Conservation (phyloP, 2,888 invertebrate genomes). For the Embidobia sp. region DNA sequence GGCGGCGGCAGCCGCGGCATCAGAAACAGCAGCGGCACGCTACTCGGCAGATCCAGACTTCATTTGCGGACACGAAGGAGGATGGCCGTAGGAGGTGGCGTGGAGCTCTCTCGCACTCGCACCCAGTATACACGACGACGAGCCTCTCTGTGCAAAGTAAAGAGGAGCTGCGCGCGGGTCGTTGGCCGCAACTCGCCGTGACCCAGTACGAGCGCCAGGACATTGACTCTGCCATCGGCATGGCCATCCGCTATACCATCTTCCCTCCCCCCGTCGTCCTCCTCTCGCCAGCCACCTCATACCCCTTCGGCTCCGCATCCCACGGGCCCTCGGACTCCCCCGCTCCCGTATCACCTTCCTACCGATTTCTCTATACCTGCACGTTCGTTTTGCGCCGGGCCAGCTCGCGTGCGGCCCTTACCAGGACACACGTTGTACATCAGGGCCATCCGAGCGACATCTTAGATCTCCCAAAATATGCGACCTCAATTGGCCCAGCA, state of each 20-base stretch:
- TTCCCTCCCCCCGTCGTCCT: slow-evolving; percentile 69
- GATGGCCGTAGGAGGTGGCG: slow-evolving; percentile 62
- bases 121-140: slow-evolving; percentile 63
- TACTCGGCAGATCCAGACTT: slow-evolving; percentile 61
- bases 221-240: slow-evolving; percentile 82
- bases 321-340: slow-evolving; percentile 70
- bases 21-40: slow-evolving; percentile 58
- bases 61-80: slow-evolving; percentile 52
- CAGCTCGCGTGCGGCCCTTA: slow-evolving; percentile 63
- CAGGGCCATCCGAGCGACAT: slow-evolving; percentile 38
- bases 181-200: slow-evolving; percentile 81
- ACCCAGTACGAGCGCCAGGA: slow-evolving; percentile 82
- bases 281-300: slow-evolving; percentile 63
- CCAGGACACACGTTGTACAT: slow-evolving; percentile 59
- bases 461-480: slow-evolving; percentile 33
- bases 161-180: slow-evolving; percentile 79
- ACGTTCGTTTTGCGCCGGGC: slow-evolving; percentile 68
- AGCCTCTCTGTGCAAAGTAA: slow-evolving; percentile 77
- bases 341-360: slow-evolving; percentile 76
- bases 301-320: slow-evolving; percentile 68
- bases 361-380: slow-evolving; percentile 74
- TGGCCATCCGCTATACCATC: slow-evolving; percentile 81
- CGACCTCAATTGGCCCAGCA: slow-evolving; percentile 50
- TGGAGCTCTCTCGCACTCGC: slow-evolving; percentile 63
- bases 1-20: slow-evolving; percentile 43